Evolutionary conservation across 2,797 vertebrate species (phyloP), one percentile per base, ranked within the genome.

Genomic region (Sternotherus odoratus): DNA sequence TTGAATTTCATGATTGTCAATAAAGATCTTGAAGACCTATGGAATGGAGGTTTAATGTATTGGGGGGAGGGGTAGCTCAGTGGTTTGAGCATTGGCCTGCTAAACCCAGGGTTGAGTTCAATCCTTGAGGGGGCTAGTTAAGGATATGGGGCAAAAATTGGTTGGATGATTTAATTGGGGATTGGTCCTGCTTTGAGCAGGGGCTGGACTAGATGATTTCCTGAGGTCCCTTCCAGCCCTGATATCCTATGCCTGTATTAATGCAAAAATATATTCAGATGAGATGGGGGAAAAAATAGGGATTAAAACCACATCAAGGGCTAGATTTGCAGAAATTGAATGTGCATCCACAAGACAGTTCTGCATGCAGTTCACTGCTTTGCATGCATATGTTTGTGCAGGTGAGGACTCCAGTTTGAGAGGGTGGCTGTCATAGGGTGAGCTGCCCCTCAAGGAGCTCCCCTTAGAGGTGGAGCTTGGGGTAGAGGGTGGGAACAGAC

Each of bases 11-110:
- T 26, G 43, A 12, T 50, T 12, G 53, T 50, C 39, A 53, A 51
- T 46, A 56, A 60, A 79, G 81, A 49, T 75, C 72, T 39, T 0
- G 0, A 84, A 28, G 66, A 43, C 1, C 30, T 0, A 0, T 16
- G 39, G 30, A 36, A 0, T 1, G 75, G 56, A 56, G 83, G 30
- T 28, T 53, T 83, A 53, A 13, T 16, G 12, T 1, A n/a, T 17
- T 86, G 2, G 16, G 46, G 3, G 16, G 43, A 43, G 43, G 43
- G 43, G 8, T 43, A 43, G 43, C 43, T 43, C 43, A 43, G 43
- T 43, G 43, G 43, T 43, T 43, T 43, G 43, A 8, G 43, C 43
- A 43, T 43, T 43, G 43, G 43, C 43, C 43, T 43, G 43, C 43
- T 43, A 43, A 43, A 43, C 43, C 43, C 43, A 43, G 43, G 43